Evolutionary conservation across 2,113 vertebrate genomes (phyloP).

Genomic region (Eubucco bourcierii): DNA sequence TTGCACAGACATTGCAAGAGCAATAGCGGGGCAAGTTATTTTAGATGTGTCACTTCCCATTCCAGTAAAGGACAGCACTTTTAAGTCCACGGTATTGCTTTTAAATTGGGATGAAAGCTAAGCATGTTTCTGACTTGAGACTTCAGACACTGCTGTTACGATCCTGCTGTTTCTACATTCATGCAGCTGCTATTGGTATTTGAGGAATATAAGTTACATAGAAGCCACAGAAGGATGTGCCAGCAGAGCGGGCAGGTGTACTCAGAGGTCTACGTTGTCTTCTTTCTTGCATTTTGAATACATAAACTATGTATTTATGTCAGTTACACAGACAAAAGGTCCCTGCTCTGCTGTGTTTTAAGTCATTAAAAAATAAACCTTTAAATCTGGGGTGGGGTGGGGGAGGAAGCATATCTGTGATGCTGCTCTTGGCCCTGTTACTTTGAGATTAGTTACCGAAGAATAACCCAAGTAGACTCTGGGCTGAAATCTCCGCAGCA

Average conservation of each 20-base stretch:
- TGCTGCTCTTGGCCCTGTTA: neutral
- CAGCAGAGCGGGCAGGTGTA: neutral
- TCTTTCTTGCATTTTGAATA: neutral
- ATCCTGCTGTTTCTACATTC: neutral
- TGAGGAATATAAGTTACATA: neutral
- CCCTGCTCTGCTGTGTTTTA: neutral
- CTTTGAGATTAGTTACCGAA: neutral
- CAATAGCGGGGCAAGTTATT: neutral
- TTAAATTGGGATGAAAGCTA: neutral
- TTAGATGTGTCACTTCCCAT: slow-evolving; percentile 12
- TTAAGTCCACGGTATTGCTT: neutral
- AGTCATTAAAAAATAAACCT: neutral
- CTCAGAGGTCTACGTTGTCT: no score
- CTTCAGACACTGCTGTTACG: neutral
- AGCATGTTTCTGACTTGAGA: neutral
- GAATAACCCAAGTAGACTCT: neutral
- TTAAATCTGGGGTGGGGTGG: neutral
- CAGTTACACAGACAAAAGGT: neutral
- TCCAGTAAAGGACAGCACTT: neutral
- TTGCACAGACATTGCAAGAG: neutral
- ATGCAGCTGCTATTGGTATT: neutral
- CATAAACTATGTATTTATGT: neutral
- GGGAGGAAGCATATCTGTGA: neutral
- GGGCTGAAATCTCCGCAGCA: neutral
- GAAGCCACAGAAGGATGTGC: neutral